phyloP scores from a whole-genome alignment of 2,113 vertebrate species.

The Myotis lucifugus region DNA sequence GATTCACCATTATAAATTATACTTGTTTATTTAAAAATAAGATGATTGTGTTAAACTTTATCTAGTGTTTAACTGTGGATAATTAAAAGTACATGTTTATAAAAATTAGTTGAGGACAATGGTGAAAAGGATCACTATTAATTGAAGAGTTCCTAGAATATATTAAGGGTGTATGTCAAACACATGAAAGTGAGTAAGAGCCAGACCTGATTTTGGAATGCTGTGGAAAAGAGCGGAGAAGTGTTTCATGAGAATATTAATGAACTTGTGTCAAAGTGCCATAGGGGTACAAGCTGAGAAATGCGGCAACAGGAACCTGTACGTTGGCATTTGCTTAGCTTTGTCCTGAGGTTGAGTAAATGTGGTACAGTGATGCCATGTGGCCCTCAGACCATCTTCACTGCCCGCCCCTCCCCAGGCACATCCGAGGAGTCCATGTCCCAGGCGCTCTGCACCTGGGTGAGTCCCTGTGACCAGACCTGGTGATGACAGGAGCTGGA shows the following conservation, averaged over 20 bases:
- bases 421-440: neutral
- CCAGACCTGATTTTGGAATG: neutral
- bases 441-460: no score
- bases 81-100: neutral
- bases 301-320: neutral
- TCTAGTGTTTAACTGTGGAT: neutral
- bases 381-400: neutral
- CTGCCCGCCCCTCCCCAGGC: rapidly evolving
- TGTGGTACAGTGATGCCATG: neutral
- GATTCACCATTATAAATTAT: neutral
- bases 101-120: neutral
- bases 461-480: neutral
- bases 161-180: neutral
- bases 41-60: neutral
- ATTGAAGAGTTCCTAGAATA: neutral
- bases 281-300: neutral
- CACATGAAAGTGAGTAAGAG: neutral
- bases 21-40: neutral
- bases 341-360: no score
- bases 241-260: neutral
- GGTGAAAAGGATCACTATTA: neutral
- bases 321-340: neutral
- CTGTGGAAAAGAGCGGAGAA: neutral
- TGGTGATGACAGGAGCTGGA: neutral
- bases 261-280: neutral